A percentile compares a stretch with the other conserved stretches of the same genome.
Evolutionary conservation across 92 coral and sea anemone genomes (phyloP).

Genomic region (Palythoa grandis): DNA sequence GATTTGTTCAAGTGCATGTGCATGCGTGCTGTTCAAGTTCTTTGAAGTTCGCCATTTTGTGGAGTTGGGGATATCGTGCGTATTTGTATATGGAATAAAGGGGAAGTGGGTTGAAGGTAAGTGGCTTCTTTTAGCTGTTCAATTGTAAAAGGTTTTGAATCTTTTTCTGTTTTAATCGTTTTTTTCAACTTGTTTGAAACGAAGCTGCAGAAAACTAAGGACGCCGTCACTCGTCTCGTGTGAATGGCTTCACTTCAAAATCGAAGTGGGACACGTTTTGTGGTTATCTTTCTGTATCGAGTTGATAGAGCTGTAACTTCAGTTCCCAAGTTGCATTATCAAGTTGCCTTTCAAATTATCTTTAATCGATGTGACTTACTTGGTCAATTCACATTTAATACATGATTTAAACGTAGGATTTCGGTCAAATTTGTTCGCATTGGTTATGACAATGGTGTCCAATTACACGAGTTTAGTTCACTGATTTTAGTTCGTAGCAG

Average conservation of each 20-base stretch:
- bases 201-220: neutral
- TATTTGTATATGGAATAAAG: neutral
- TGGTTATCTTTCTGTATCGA: no score
- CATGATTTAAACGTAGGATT: no score
- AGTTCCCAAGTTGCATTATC: no score
- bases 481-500: neutral
- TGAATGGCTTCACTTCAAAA: no score
- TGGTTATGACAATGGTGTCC: neutral
- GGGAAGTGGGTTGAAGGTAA: neutral
- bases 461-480: neutral
- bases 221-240: no score
- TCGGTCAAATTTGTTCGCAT: no score
- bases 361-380: no score
- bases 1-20: neutral
- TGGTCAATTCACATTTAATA: no score
- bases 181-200: neutral
- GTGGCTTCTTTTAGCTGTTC: neutral
- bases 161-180: neutral
- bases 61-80: neutral
- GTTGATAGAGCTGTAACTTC: no score
- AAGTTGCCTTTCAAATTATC: no score
- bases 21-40: neutral
- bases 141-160: no score
- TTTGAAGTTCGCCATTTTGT: neutral
- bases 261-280: no score